phyloP scores from a whole-genome alignment of 2,888 invertebrate species.

The Chrysolina oricalcia region DNA sequence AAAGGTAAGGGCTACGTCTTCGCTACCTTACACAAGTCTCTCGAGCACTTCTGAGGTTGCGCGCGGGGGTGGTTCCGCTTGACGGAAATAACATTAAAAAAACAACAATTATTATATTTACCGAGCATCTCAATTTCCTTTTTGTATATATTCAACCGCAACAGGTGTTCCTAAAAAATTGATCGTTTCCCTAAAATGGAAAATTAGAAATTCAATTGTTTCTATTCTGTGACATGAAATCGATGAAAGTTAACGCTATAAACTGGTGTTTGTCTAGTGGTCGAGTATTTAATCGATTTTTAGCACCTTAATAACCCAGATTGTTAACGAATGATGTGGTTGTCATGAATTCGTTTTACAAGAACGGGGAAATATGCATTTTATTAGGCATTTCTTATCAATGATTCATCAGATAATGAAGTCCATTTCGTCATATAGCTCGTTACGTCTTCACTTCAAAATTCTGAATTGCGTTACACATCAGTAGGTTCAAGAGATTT shows the following conservation, averaged over 20 bases:
- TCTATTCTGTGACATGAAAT: neutral
- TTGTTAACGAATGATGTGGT: conserved; percentile 1
- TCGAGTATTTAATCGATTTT: conserved; percentile 11
- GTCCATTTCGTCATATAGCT: too few species aligned
- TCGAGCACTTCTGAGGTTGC: too few species aligned
- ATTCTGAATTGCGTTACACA: too few species aligned
- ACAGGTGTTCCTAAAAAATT: neutral
- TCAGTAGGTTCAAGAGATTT: too few species aligned
- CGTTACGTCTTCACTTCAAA: too few species aligned
- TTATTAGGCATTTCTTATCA: neutral
- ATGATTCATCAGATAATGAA: too few species aligned
- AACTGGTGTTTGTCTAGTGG: conserved; percentile 12
- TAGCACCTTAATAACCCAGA: conserved; percentile 21
- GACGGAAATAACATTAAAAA: too few species aligned
- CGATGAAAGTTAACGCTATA: conserved; percentile 14
- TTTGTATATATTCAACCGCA: neutral
- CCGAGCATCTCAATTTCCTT: too few species aligned
- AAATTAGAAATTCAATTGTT: conserved; percentile 14
- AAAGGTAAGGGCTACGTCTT: too few species aligned
- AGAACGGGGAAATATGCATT: conserved; percentile 4
- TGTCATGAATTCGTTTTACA: conserved; percentile 8
- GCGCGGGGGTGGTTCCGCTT: too few species aligned
- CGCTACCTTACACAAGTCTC: too few species aligned
- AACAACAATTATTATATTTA: too few species aligned
- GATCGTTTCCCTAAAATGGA: conserved; percentile 1